These are phyloP conservation scores for Ips typographus DNA, from an alignment of 1,140 invertebrate genomes.

Conservation along the genomic window DNA sequence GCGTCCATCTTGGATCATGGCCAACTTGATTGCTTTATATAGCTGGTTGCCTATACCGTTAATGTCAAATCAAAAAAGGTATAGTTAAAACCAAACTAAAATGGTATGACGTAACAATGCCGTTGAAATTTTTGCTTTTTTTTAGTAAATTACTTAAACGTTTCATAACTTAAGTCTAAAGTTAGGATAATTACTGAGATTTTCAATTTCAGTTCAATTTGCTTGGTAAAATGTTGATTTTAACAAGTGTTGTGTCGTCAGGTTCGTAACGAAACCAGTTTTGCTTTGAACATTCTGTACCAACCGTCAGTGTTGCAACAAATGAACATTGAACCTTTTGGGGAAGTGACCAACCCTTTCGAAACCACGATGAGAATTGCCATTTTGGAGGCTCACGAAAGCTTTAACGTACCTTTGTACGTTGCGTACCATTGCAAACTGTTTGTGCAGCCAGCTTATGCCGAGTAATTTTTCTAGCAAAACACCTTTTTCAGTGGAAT, in stretches of 20 bases:
- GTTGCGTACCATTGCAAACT: slow-evolving; percentile 80
- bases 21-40: too few relatives aligned
- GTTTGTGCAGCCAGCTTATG: slow-evolving; percentile 71
- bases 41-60: too few relatives aligned
- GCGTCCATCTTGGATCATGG: too few relatives aligned
- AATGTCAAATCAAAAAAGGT: too few relatives aligned
- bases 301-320: slow-evolving; percentile 69
- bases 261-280: slow-evolving; percentile 78
- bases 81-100: too few relatives aligned
- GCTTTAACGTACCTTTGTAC: slow-evolving; percentile 73
- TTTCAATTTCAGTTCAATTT: too few relatives aligned
- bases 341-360: slow-evolving; percentile 73
- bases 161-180: too few relatives aligned
- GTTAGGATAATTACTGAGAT: too few relatives aligned
- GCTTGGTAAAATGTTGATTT: too few relatives aligned
- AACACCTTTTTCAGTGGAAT: neutral
- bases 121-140: too few relatives aligned
- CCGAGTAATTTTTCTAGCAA: slow-evolving; percentile 57
- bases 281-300: slow-evolving; percentile 73
- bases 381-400: slow-evolving; percentile 71
- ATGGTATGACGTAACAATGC: too few relatives aligned
- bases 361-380: slow-evolving; percentile 71
- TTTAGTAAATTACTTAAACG: too few relatives aligned
- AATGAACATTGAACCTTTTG: slow-evolving; percentile 61
- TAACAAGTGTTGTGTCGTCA: slow-evolving; percentile 44